Evolutionary conservation across 2,888 invertebrate species (phyloP).

Genomic region (Volucella inanis): DNA sequence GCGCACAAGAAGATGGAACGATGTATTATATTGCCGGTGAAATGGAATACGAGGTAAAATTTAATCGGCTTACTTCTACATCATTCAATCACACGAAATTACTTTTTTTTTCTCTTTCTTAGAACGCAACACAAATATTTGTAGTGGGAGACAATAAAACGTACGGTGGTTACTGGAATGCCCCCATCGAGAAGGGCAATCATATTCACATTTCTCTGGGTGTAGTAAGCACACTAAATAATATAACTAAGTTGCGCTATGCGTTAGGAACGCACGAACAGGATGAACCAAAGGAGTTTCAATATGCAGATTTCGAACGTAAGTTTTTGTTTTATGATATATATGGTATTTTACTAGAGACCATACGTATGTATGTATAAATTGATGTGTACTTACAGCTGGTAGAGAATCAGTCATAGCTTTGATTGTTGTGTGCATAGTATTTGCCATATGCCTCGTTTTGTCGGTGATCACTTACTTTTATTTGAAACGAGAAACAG

Average conservation of each 20-base stretch:
- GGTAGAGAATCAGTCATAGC: slow-evolving; percentile 82
- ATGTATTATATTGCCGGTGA: slow-evolving; percentile 94
- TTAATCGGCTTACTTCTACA: neutral
- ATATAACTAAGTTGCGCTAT: slow-evolving; percentile 87
- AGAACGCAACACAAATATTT: slow-evolving; percentile 87
- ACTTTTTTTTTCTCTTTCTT: slow-evolving; percentile 8
- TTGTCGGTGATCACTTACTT: slow-evolving; percentile 85
- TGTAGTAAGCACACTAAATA: slow-evolving; percentile 85
- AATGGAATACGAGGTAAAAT: slow-evolving; percentile 85
- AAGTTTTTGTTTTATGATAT: slow-evolving; percentile 76
- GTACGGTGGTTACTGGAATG: slow-evolving; percentile 91
- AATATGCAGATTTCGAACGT: slow-evolving; percentile 82
- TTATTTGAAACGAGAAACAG: slow-evolving; percentile 82
- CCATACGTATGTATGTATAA: neutral
- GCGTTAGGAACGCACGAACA: slow-evolving; percentile 84
- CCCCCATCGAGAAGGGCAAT: slow-evolving; percentile 86
- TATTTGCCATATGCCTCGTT: slow-evolving; percentile 87
- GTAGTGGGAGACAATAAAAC: slow-evolving; percentile 89
- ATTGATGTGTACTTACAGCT: slow-evolving; percentile 36
- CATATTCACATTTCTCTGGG: slow-evolving; percentile 89
- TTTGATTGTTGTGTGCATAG: slow-evolving; percentile 87
- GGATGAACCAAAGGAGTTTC: slow-evolving; percentile 79
- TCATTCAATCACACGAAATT: neutral
- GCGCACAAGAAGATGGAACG: slow-evolving; percentile 87
- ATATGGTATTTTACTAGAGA: neutral